Evolutionary conservation across 2,888 invertebrate species (phyloP).

Genomic region (Dolichopus griseipennis): DNA sequence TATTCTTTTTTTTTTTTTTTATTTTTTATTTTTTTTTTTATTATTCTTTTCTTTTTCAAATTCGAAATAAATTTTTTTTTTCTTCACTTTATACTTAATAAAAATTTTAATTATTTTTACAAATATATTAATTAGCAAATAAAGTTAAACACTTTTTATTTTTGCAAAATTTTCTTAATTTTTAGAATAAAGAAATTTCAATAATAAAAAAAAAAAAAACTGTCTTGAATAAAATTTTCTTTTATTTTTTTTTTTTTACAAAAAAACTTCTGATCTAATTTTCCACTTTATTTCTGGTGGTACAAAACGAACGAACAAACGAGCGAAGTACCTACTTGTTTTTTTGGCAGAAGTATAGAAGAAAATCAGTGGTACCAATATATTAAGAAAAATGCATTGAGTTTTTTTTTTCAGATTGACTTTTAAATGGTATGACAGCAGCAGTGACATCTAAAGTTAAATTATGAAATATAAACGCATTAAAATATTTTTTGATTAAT

Average conservation of each 20-base stretch:
- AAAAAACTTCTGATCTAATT: constrained; percentile 5
- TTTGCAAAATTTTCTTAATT: neutral
- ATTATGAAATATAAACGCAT: too few species aligned
- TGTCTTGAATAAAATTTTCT: neutral
- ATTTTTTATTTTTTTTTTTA: neutral
- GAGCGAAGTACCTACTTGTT: constrained; percentile 5
- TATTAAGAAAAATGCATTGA: too few species aligned
- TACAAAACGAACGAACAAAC: constrained; percentile 5
- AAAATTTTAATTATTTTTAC: neutral
- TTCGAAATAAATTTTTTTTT: constrained; percentile 1
- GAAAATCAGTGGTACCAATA: neutral
- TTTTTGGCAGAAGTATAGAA: neutral
- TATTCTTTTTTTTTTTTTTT: neutral
- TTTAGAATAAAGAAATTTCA: neutral
- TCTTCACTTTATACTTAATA: neutral
- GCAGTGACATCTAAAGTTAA: too few species aligned
- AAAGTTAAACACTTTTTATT: neutral
- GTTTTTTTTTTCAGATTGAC: too few species aligned
- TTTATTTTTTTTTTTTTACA: neutral
- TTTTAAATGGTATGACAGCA: too few species aligned
- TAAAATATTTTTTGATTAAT: too few species aligned
- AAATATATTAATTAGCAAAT: neutral
- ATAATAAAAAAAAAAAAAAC: neutral
- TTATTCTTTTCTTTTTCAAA: neutral
- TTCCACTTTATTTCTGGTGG: neutral